Evolutionary conservation across 2,888 invertebrate genomes (phyloP).

Genomic region (Tineola bisselliella): DNA sequence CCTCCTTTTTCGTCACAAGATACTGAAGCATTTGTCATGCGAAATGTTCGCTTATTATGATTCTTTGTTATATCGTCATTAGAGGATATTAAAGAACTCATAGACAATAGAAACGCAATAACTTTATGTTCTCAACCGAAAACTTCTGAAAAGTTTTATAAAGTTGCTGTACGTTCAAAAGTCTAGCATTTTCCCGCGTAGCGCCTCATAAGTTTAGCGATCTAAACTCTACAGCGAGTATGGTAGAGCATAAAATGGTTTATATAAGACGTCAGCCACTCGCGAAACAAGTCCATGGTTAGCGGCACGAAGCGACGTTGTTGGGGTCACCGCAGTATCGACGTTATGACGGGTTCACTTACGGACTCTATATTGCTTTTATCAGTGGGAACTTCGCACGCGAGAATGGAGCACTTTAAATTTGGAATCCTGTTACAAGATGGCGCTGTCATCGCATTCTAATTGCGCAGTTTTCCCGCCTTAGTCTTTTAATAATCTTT

Average conservation of each 20-base stretch:
- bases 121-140: neutral
- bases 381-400: neutral
- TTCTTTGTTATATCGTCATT: neutral
- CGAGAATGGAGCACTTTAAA: conserved; percentile 1
- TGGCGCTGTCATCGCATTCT: conserved; percentile 3
- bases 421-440: conserved; percentile 13
- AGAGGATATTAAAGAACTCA: neutral
- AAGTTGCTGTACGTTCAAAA: conserved; percentile 7
- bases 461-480: neutral
- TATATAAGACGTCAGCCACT: conserved; percentile 23
- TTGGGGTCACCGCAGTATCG: conserved; percentile 35
- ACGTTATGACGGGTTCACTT: conserved; percentile 10
- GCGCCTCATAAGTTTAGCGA: neutral
- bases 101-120: neutral
- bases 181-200: conserved; percentile 2
- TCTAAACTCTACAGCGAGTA: conserved; percentile 1
- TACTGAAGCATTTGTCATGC: conserved; percentile 25
- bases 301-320: conserved; percentile 24
- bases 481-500: neutral
- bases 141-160: neutral
- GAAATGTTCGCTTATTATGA: conserved; percentile 15
- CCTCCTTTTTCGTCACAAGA: conserved; percentile 48
- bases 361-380: neutral
- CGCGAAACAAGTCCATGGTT: conserved; percentile 51
- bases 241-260: conserved; percentile 8